phyloP scores from a whole-genome alignment of 2,797 vertebrate species.

The Eremophila alpestris region DNA sequence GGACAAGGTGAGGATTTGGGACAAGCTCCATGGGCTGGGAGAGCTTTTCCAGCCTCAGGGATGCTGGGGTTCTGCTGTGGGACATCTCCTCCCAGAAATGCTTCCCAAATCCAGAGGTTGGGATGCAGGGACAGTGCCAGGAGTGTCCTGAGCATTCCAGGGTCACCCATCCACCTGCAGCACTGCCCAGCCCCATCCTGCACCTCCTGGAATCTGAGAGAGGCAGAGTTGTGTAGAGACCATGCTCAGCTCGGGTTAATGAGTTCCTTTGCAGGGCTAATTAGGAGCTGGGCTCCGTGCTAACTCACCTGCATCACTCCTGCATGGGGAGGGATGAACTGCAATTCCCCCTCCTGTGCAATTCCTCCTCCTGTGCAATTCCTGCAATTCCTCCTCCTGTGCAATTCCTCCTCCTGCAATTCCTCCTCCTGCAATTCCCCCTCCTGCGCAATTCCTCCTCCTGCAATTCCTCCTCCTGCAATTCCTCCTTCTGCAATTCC shows the following conservation, averaged over 20 bases:
- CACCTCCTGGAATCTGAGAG: neutral
- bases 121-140: neutral
- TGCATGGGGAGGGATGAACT: neutral
- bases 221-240: neutral
- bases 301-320: neutral
- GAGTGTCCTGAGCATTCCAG: neutral
- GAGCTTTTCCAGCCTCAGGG: fast-evolving
- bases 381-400: too few relatives aligned
- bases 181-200: fast-evolving
- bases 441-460: too few relatives aligned
- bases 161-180: fast-evolving
- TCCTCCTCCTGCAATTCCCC: too few relatives aligned
- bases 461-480: too few relatives aligned
- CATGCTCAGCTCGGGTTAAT: neutral
- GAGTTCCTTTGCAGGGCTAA: constrained; percentile 2
- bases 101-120: neutral
- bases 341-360: too few relatives aligned
- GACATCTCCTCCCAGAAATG: neutral
- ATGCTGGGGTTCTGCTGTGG: neutral
- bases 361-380: too few relatives aligned
- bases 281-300: neutral
- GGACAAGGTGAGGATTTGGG: fast-evolving
- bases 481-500: too few relatives aligned
- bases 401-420: too few relatives aligned
- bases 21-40: fast-evolving